Base-by-base conservation (phyloP, 2,888 invertebrate genomes). In the Saturnia japonica region DNA sequence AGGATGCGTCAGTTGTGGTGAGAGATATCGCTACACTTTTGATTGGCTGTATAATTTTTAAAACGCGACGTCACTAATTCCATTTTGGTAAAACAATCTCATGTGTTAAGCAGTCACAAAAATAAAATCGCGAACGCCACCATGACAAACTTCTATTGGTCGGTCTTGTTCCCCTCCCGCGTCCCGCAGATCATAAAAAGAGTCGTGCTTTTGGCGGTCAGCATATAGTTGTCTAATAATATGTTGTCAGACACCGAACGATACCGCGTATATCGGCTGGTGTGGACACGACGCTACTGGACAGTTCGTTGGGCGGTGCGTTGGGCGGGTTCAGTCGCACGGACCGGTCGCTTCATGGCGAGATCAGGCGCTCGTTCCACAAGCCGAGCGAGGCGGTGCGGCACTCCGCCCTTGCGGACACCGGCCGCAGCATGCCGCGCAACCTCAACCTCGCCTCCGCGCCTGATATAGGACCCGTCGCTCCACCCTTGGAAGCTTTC, bases 371-470 rank as follows among this genome's bases (percentile, higher is more conserved):
- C 84, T 94, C 87, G 74, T 95, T 86, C 92, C 95, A 88, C 91
- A 91, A 76, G 83, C 89, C 77, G 72, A 88, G 75, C 86, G 83
- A 90, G 64, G 88, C 68, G 64, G 40, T 34, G 82, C 72, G 79
- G 12, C 57, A 60, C 57, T 25, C 57, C 14, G 57, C 57, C 76
- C 92, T 77, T 83, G 88, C 69, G 69, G 76, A 86, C 88, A 80
- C 91, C 78, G 82, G 90, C 78, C 80, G 95, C 90, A 88, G 87
- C 79, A 88, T 92, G 89, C 94, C 95, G 60, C 91, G 95, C 43
- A 95, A 95, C 78, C 94, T 95, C 25, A 93, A 95, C 82, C 84
- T 90, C 57, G 89, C 91, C 19, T 80, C 87, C 40, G 78, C 80
- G 71, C 77, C 78, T 43, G 78, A 79, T 73, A 71, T 75, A 71